Conservation (phyloP, 2,113 vertebrate species). For the Nerophis lumbriciformis region DNA sequence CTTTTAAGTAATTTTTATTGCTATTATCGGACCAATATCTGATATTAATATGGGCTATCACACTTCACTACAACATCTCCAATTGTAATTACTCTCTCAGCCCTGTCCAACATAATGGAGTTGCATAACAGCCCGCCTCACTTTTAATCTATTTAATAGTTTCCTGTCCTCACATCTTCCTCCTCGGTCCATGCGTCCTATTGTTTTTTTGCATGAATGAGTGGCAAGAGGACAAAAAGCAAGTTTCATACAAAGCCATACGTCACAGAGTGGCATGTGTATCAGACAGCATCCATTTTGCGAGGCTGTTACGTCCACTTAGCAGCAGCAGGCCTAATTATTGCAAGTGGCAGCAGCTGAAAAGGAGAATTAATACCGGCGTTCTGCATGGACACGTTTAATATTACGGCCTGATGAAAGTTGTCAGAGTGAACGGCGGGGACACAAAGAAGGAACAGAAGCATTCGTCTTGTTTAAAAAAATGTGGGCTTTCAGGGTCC, state of each 20-base stretch:
- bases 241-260: conserved; percentile 44
- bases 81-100: no score
- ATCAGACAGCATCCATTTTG: conserved; percentile 53
- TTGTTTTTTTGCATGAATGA: not conserved
- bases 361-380: conserved; percentile 52
- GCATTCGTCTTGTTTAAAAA: conserved; percentile 21
- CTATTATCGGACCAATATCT: no score
- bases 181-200: no score
- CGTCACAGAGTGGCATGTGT: conserved; percentile 42
- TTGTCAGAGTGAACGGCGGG: conserved; percentile 7
- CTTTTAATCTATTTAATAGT: not conserved
- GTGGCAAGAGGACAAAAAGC: conserved; percentile 4
- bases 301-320: conserved; percentile 39
- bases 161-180: not conserved
- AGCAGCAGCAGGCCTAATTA: conserved; percentile 51
- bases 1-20: no score
- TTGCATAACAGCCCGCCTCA: not conserved
- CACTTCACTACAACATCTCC: no score
- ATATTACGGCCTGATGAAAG: conserved; percentile 40
- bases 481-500: conserved; percentile 3
- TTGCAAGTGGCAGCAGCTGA: conserved; percentile 52
- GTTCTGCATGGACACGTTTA: conserved; percentile 50
- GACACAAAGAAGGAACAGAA: conserved; percentile 13
- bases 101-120: not conserved
- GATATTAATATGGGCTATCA: no score